Base-by-base conservation (phyloP, 2,888 invertebrate genomes). In the Cryptocephalus moraei region DNA sequence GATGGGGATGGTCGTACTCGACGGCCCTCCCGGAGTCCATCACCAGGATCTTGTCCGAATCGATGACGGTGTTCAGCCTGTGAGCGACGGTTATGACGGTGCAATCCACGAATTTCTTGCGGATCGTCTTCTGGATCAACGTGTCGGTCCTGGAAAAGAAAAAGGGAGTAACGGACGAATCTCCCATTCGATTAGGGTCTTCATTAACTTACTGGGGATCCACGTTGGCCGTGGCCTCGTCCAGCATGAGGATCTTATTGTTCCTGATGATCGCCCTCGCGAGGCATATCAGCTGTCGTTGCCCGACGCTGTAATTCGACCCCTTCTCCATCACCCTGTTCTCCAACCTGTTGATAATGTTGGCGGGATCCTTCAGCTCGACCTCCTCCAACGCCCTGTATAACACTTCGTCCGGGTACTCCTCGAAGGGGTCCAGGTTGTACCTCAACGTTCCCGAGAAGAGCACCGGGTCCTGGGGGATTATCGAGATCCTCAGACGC, bases 211-310 rank as follows among this genome's bases (percentile, higher is more conserved):
- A 83, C 78, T 86, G 85, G 8, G 87, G 88, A 71, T 93, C 91
- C 8, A 92, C 91, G 65, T 91, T 92, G 1, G 92, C 91, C 0
- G 92, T 93, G n/a, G 92, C 92, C 69, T 93, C 93, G 63, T 93
- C 92, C 55, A 93, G 75, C 53, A 93, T 84, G 0, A 93, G 75
- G 53, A 93, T 84, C 54, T 80, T 81, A 68, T 91, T 91, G 53
- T 84, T 84, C 14, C 87, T 77, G 12, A 93, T 72, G 58, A 93
- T 85, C 33, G 92, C 92, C 43, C 93, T 77, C 1, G 91, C 92
- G 49, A 93, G 73, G 65, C 93, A 93, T 39, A 94, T 82, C 44
- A 93, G 72, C 65, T 94, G 93, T 8, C 91, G 74, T 67, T 94
- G 92, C 0, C 93, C 94, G 6, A 92, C 84, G 46, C 91, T 91